Evolutionary conservation across 2,113 vertebrate species (phyloP), one percentile per base, ranked within the genome.

Genomic region (Nothocercus julius): DNA sequence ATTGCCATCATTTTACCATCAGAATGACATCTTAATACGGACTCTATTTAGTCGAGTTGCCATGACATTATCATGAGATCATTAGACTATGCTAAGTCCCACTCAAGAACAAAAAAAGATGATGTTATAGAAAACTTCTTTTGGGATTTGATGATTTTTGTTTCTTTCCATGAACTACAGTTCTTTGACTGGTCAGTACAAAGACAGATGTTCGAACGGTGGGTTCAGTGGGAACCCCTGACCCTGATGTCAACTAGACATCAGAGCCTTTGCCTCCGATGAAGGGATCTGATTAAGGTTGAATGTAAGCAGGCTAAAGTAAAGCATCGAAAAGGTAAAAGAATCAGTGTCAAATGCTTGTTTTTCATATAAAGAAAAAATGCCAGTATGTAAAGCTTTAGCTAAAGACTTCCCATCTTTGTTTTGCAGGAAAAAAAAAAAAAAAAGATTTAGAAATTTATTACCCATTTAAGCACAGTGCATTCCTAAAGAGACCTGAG

Each of bases 11-110:
- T 97, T 96, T 97, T 97, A 82, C 88, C 93, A 87, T 97, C 93
- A 97, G 91, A 95, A 87, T 96, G 95, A 97, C 92, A 95, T 97
- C 93, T 97, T 97, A 97, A 97, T 97, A 96, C 13, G 89, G 92
- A 90, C 90, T 89, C 67, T 83, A 92, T 80, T 97, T 85, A 56
- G 83, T 73, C 45, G 82, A 95, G 93, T 90, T 96, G 85, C 87
- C 64, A 72, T 92, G 96, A 93, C 90, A 95, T 89, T 97, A 94
- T 88, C 90, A 91, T 91, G 90, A 96, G 89, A 96, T 96, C 93
- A 95, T 96, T 95, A 93, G 64, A 90, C 96, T 94, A 81, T 82
- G 85, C 81, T 89, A 95, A 96, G 77, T 80, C 70, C 93, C 63
- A 51, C 59, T 74, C 12, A 89, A 82, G 69, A 76, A 42, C 85